Evolutionary conservation across 2,113 vertebrate species (phyloP).

Genomic region (Cettia cetti): DNA sequence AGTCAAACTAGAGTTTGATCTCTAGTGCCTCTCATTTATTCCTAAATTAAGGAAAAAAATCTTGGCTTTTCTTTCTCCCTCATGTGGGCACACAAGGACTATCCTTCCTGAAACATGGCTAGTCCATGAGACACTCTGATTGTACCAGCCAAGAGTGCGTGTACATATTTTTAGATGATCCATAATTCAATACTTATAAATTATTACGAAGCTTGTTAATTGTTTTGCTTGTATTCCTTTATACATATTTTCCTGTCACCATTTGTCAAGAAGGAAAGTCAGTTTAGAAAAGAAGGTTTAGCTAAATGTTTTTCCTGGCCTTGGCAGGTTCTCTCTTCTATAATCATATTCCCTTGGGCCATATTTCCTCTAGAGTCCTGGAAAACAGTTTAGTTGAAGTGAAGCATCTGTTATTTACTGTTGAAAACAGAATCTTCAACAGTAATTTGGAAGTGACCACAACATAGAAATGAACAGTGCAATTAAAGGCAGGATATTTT

Average conservation of each 20-base stretch:
- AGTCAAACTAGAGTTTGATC: background rate
- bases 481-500: constrained; percentile 14
- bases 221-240: constrained; percentile 41
- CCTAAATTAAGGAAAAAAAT: background rate
- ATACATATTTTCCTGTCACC: constrained; percentile 48
- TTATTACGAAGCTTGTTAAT: constrained; percentile 1
- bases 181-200: background rate
- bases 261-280: constrained; percentile 52
- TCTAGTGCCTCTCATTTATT: background rate
- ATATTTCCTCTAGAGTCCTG: constrained; percentile 53
- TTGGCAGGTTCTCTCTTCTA: background rate
- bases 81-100: background rate
- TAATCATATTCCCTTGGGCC: constrained; percentile 29
- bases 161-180: background rate
- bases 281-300: constrained; percentile 59
- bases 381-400: constrained; percentile 60
- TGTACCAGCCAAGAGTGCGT: background rate
- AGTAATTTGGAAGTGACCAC: constrained; percentile 45
- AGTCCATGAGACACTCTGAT: background rate
- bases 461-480: background rate
- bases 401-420: constrained; percentile 62
- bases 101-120: background rate
- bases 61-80: background rate
- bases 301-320: constrained; percentile 51
- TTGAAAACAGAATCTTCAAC: constrained; percentile 42